These are phyloP conservation scores for Conomelus anceps DNA, from an alignment of 2,888 invertebrate genomes.

Conservation along the genomic window DNA sequence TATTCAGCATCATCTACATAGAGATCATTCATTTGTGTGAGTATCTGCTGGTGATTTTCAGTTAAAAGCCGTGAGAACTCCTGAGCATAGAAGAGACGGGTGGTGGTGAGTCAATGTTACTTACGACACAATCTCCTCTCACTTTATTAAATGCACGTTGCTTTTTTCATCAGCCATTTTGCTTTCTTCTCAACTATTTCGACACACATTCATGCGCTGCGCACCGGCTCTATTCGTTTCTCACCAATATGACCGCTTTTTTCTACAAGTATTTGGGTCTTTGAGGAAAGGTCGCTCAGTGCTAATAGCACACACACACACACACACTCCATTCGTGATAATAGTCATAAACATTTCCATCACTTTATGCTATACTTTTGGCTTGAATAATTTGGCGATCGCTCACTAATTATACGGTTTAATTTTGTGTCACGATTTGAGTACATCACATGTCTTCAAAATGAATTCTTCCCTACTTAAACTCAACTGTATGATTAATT, in stretches of 20 bases:
- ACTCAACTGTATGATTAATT: no score
- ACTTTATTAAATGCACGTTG: background rate
- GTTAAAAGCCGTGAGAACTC: background rate
- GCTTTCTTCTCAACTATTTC: background rate
- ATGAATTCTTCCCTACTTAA: background rate
- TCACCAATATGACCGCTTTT: background rate
- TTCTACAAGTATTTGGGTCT: background rate
- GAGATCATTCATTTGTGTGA: background rate
- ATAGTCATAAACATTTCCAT: background rate
- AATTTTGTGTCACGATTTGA: background rate
- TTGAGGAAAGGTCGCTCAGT: background rate
- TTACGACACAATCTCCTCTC: background rate
- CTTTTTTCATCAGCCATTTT: background rate
- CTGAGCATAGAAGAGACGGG: background rate
- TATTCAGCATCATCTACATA: background rate
- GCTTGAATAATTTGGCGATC: background rate
- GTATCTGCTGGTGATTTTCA: background rate
- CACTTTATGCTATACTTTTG: background rate
- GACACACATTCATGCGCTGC: background rate
- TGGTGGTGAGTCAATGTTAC: background rate
- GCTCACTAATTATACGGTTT: background rate
- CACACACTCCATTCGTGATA: no score
- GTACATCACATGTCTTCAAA: background rate
- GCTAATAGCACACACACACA: background rate
- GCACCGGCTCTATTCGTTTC: background rate